These are phyloP conservation scores for Onychomys arenicola DNA, from an alignment of 2,797 vertebrate genomes.

Conservation along the genomic window DNA sequence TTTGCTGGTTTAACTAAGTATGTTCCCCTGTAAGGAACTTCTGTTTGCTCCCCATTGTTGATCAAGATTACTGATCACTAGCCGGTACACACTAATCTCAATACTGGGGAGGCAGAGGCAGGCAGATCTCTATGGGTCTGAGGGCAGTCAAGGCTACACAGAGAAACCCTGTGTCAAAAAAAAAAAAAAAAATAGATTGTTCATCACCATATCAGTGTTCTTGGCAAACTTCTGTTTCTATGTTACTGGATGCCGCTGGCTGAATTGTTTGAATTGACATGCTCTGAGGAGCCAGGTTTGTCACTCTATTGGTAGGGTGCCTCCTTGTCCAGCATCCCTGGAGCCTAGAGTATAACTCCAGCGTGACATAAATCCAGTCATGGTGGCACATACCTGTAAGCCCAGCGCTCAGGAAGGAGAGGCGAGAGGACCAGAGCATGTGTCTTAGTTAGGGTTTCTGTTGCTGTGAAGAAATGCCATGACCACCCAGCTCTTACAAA, in stretches of 20 bases:
- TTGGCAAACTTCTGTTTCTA: background rate
- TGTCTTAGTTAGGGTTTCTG: background rate
- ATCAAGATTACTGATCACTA: background rate
- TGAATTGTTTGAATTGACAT: slow-evolving; percentile 11
- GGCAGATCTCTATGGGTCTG: background rate
- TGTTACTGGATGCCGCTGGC: background rate
- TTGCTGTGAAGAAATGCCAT: background rate
- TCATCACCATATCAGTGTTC: background rate
- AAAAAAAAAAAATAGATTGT: background rate
- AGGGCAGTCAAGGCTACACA: background rate
- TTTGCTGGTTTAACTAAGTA: background rate
- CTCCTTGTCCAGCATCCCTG: background rate
- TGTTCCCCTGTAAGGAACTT: background rate
- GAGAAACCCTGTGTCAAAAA: background rate
- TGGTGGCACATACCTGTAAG: background rate
- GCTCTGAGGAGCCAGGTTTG: background rate
- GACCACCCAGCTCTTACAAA: background rate
- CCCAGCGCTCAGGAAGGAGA: background rate
- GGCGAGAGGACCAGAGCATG: background rate
- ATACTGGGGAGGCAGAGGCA: background rate
- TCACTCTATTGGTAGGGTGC: background rate
- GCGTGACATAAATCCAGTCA: background rate
- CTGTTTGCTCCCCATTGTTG: background rate
- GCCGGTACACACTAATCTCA: background rate
- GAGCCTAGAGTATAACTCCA: background rate